Conservation (phyloP, 2,797 vertebrate genomes). For the Sternarchorhynchus goeldii region DNA sequence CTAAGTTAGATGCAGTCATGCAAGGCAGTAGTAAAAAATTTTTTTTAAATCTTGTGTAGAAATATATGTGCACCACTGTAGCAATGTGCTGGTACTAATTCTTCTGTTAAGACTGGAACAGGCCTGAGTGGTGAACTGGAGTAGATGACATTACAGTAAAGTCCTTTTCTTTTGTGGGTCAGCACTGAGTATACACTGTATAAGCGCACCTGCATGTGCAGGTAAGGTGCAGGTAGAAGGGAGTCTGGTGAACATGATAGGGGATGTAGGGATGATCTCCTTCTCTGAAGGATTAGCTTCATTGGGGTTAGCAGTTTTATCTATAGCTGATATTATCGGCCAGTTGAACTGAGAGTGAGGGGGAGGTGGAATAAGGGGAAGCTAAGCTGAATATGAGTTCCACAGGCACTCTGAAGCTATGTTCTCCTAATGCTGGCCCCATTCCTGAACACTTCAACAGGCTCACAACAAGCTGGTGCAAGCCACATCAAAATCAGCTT, state of each 20-base stretch:
- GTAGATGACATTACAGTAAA: not conserved
- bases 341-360: conserved; percentile 27
- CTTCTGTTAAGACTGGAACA: not conserved
- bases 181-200: not conserved
- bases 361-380: conserved; percentile 27
- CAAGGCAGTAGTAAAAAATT: not conserved
- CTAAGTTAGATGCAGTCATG: conserved; percentile 5
- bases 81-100: no score
- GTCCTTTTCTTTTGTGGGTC: not conserved
- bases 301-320: conserved; percentile 70
- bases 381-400: conserved; percentile 18
- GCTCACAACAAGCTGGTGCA: not conserved
- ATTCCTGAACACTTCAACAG: not conserved
- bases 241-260: conserved; percentile 9
- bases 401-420: not conserved
- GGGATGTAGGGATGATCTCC: conserved; percentile 70
- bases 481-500: not conserved
- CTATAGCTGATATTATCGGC: conserved; percentile 64
- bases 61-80: not conserved
- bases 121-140: not conserved
- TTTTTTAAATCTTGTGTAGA: not conserved
- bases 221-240: not conserved
- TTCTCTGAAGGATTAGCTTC: conserved; percentile 72
- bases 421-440: not conserved
- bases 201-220: not conserved